Conservation (phyloP, 2,797 vertebrate genomes). For the Ceyx erithaca region DNA sequence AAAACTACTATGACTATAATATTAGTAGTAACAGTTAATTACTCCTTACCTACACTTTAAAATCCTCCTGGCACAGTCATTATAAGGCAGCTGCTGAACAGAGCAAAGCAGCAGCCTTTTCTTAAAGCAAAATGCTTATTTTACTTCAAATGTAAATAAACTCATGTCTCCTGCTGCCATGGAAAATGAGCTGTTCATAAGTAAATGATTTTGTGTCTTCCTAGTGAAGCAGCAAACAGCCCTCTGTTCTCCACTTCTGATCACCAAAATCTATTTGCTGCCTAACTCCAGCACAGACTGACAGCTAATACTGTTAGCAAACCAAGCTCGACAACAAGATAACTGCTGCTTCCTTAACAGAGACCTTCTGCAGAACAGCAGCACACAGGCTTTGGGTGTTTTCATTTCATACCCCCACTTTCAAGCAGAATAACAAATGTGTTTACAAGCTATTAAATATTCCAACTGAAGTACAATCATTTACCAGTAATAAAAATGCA, state of each 20-base stretch:
- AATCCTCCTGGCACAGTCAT: neutral
- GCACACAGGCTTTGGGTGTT: neutral
- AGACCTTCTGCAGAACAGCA: neutral
- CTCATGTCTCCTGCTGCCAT: slow-evolving; percentile 16
- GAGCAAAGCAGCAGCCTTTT: slow-evolving; percentile 21
- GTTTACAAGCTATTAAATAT: slow-evolving; percentile 11
- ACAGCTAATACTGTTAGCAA: neutral
- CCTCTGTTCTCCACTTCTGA: neutral
- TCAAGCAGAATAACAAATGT: neutral
- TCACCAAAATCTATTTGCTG: neutral
- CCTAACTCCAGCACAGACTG: neutral
- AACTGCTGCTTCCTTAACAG: neutral
- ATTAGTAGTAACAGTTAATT: slow-evolving; percentile 37
- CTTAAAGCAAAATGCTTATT: slow-evolving; percentile 41
- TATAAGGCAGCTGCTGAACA: slow-evolving; percentile 34
- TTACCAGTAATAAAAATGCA: neutral
- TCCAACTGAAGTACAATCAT: neutral
- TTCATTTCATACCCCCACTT: neutral
- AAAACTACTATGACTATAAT: neutral
- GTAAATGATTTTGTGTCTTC: slow-evolving; percentile 20
- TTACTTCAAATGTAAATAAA: slow-evolving; percentile 59
- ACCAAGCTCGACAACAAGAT: neutral
- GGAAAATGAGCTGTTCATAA: slow-evolving; percentile 35
- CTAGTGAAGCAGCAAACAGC: neutral
- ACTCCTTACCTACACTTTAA: slow-evolving; percentile 27